Percentiles rank a stretch among this genome's conserved stretches.
These are phyloP conservation scores for Mactromeris polynyma DNA, from an alignment of 2,888 invertebrate species.

Conservation along the genomic window DNA sequence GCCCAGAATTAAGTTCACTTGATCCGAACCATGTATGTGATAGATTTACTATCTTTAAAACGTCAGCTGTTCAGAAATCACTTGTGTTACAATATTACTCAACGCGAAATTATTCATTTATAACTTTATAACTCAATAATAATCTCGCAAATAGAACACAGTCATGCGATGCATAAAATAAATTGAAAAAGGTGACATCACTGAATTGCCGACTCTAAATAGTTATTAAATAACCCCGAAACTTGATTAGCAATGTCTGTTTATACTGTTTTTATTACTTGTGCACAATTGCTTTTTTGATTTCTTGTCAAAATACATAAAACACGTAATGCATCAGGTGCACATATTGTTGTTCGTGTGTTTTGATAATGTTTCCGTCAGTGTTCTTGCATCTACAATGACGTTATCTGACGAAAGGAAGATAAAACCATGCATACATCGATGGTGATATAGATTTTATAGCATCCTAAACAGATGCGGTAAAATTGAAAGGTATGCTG, in stretches of 20 bases:
- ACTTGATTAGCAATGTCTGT: background rate
- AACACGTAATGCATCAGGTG: background rate
- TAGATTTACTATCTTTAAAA: too few relatives aligned
- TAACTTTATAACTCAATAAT: background rate
- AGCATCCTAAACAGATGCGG: too few relatives aligned
- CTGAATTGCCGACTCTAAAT: background rate
- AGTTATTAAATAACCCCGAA: background rate
- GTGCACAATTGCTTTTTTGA: background rate
- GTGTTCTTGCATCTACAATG: background rate
- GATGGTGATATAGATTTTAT: too few relatives aligned
- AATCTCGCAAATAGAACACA: background rate
- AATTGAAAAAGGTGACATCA: background rate
- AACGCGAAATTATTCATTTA: background rate
- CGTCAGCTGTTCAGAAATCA: background rate
- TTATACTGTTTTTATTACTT: background rate
- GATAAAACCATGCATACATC: too few relatives aligned
- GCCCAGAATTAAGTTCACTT: too few relatives aligned
- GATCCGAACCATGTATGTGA: too few relatives aligned
- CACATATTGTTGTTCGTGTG: background rate
- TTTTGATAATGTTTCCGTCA: background rate
- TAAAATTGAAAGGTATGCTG: background rate
- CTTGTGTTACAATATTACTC: background rate
- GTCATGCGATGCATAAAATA: background rate
- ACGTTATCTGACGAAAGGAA: background rate
- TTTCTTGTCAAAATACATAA: slow-evolving; percentile 7